Evolutionary conservation across 2,113 vertebrate genomes (phyloP).

Genomic region (Antennarius striatus): DNA sequence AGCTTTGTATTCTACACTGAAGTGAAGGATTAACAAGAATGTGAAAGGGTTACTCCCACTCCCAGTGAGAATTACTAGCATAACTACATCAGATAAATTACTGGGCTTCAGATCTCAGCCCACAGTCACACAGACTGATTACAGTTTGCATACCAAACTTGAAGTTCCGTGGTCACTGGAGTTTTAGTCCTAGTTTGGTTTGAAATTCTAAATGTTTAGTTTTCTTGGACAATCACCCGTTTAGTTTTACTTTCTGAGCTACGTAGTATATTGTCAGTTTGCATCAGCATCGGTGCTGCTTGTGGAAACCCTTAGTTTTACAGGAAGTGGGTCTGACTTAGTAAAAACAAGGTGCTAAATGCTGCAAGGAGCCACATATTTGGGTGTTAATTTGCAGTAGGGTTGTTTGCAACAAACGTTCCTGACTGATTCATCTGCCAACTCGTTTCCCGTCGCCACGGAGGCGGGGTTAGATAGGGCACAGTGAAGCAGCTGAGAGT

Average conservation of each 20-base stretch:
- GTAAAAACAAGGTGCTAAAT: constrained; percentile 9
- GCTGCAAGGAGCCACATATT: constrained; percentile 25
- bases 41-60: constrained; percentile 6
- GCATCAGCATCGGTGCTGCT: constrained; percentile 5
- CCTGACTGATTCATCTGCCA: constrained; percentile 1
- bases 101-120: no score
- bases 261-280: background rate
- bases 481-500: background rate
- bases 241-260: background rate
- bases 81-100: background rate
- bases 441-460: background rate
- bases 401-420: constrained; percentile 2
- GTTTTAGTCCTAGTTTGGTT: constrained; percentile 4
- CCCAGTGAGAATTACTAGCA: constrained; percentile 5
- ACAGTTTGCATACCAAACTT: constrained; percentile 21
- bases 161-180: constrained; percentile 39
- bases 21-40: constrained; percentile 9
- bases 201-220: constrained; percentile 53
- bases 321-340: constrained; percentile 37
- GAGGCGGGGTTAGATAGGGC: background rate
- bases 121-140: background rate
- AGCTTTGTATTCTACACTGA: background rate
- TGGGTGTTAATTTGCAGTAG: background rate
- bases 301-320: constrained; percentile 17
- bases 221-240: constrained; percentile 10